These are phyloP conservation scores for Drosophila testacea DNA, from an alignment of 2,888 invertebrate species.

Conservation along the genomic window DNA sequence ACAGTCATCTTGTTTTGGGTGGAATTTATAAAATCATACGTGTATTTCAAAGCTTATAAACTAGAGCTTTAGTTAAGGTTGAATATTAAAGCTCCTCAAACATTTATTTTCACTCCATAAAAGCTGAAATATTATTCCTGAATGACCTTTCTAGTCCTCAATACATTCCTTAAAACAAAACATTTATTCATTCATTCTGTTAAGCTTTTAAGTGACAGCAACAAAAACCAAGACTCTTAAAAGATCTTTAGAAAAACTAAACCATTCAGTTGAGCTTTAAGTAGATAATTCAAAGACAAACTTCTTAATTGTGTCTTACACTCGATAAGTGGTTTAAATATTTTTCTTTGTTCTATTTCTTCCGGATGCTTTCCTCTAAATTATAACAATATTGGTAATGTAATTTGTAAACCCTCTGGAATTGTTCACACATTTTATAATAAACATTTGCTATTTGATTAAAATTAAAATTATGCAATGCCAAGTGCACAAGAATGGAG, in stretches of 20 bases:
- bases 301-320: not conserved
- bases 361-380: constrained; percentile 35
- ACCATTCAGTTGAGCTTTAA: not conserved
- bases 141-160: too few relatives aligned
- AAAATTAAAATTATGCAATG: constrained; percentile 10
- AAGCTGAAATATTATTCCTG: too few relatives aligned
- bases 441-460: not conserved
- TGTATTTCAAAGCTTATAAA: not conserved
- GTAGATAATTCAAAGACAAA: not conserved
- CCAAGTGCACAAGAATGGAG: constrained; percentile 84
- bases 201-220: too few relatives aligned
- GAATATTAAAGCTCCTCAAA: too few relatives aligned
- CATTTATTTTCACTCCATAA: too few relatives aligned
- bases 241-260: not conserved
- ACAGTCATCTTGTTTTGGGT: not conserved
- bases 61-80: too few relatives aligned
- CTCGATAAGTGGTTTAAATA: constrained; percentile 17
- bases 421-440: not conserved
- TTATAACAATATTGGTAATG: constrained; percentile 30
- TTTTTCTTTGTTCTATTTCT: constrained; percentile 45
- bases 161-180: too few relatives aligned
- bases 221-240: too few relatives aligned
- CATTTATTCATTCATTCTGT: too few relatives aligned
- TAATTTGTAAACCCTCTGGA: not conserved
- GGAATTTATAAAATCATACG: not conserved